phyloP scores from a whole-genome alignment of 2,797 vertebrate species.

The Ptychadena robeensis region DNA sequence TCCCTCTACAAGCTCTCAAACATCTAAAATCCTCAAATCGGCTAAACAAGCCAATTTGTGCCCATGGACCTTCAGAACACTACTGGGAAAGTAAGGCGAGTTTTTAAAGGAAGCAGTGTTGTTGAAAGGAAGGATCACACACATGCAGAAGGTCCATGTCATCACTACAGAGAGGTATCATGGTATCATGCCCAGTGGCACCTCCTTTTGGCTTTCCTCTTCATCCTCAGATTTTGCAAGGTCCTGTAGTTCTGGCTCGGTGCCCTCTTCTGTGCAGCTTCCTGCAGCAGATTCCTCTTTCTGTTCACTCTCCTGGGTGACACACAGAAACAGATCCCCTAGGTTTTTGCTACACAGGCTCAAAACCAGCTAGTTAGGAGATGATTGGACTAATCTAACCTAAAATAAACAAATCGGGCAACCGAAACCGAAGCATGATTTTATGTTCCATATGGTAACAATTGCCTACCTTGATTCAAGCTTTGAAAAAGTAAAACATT shows the following conservation, averaged over 20 bases:
- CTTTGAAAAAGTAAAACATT: no score
- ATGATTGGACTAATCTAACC: not conserved
- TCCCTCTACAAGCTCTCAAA: not conserved
- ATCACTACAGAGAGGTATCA: slow-evolving; percentile 19
- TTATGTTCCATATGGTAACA: not conserved
- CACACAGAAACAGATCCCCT: slow-evolving; percentile 42
- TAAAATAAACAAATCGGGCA: not conserved
- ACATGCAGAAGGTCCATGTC: slow-evolving; percentile 37
- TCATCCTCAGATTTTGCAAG: slow-evolving; percentile 73
- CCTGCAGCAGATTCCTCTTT: slow-evolving; percentile 66
- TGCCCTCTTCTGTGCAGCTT: slow-evolving; percentile 69
- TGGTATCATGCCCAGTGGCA: slow-evolving; percentile 54
- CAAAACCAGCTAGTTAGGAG: not conserved
- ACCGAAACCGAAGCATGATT: not conserved
- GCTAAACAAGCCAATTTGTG: not conserved
- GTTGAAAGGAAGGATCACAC: slow-evolving; percentile 21
- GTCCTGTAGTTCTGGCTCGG: slow-evolving; percentile 76
- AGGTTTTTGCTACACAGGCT: not conserved
- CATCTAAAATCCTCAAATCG: not conserved
- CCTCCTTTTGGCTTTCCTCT: slow-evolving; percentile 65
- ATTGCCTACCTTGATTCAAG: no score
- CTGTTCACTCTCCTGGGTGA: slow-evolving; percentile 75
- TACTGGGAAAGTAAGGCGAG: not conserved
- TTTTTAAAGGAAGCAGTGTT: slow-evolving; percentile 13
- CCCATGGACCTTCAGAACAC: not conserved